phyloP scores from a whole-genome alignment of 2,113 vertebrate genomes.

The Melanerpes formicivorus region DNA sequence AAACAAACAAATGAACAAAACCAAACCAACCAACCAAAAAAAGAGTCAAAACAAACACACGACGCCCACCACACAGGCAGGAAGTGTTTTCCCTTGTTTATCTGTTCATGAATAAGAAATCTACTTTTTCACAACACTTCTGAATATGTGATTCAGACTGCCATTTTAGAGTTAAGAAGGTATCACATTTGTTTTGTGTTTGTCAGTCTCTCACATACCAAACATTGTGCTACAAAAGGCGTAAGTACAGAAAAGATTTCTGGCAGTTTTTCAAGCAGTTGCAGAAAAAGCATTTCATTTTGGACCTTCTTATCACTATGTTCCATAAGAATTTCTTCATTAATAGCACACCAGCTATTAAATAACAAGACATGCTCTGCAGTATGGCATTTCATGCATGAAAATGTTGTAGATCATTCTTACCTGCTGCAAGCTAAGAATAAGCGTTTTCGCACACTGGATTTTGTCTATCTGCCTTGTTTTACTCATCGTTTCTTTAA shows the following conservation, averaged over 20 bases:
- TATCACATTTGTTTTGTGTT: not conserved
- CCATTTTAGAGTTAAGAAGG: not conserved
- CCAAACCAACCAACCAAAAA: not conserved
- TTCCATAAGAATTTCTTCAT: not conserved
- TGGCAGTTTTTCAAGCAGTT: not conserved
- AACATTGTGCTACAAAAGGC: too few relatives aligned
- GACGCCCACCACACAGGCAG: not conserved
- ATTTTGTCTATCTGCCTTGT: constrained; percentile 98
- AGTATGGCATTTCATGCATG: not conserved
- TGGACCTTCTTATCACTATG: not conserved
- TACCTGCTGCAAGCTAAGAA: constrained; percentile 99
- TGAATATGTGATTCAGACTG: not conserved
- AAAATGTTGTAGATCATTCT: constrained; percentile 26
- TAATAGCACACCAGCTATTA: not conserved
- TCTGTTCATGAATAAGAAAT: not conserved
- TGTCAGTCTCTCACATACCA: not conserved
- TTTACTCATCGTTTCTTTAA: constrained; percentile 99
- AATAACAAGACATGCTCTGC: not conserved
- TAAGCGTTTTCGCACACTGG: constrained; percentile 98
- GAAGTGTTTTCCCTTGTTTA: not conserved
- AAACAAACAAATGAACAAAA: not conserved
- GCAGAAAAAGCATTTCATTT: not conserved
- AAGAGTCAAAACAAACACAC: not conserved
- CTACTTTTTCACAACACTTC: not conserved
- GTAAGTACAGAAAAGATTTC: not conserved